Evolutionary conservation across 2,888 invertebrate species (phyloP).

Genomic region (Himalopsyche kuldschensis): DNA sequence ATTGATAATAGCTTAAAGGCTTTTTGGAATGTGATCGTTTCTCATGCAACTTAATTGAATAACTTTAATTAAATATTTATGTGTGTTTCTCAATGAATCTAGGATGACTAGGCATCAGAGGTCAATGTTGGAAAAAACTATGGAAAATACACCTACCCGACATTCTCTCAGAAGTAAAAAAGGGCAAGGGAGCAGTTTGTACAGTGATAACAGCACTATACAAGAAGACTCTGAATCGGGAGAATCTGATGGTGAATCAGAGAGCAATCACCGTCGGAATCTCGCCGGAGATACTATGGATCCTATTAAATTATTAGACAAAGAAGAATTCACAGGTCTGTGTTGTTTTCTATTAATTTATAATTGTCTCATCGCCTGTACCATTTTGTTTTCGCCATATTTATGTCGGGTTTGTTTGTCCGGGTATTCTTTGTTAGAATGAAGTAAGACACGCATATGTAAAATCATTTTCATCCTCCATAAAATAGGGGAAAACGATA

Average conservation of each 20-base stretch:
- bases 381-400: not conserved
- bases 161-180: not conserved
- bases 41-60: not conserved
- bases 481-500: too few relatives aligned
- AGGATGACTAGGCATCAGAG: conserved; percentile 58
- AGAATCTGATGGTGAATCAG: not conserved
- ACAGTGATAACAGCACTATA: conserved; percentile 9
- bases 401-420: not conserved
- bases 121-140: conserved; percentile 49
- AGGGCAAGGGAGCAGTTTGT: not conserved
- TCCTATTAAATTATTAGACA: conserved; percentile 54
- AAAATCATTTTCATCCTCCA: too few relatives aligned
- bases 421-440: not conserved
- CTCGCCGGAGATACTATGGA: conserved; percentile 52
- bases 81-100: not conserved
- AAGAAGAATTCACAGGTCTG: conserved; percentile 54
- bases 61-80: not conserved
- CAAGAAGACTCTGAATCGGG: conserved; percentile 22
- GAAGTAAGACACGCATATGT: not conserved
- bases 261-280: not conserved
- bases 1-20: too few relatives aligned
- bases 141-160: conserved; percentile 29
- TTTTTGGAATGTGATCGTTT: too few relatives aligned
- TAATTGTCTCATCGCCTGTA: not conserved
- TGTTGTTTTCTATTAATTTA: conserved; percentile 6